Conservation (phyloP, 2,113 vertebrate genomes). For the Echinops telfairi region DNA sequence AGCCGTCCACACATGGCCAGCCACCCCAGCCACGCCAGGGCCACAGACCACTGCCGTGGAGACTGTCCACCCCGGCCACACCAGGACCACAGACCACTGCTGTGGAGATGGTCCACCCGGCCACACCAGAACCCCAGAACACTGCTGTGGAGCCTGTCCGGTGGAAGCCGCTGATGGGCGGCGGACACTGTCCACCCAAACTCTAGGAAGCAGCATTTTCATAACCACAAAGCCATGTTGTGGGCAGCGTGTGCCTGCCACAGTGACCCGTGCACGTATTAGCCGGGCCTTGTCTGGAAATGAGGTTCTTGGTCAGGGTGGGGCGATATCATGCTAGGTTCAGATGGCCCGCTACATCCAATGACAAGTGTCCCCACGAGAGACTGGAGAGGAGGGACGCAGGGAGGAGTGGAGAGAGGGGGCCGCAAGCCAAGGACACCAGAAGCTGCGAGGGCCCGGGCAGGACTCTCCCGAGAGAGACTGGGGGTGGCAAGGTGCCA, state of each 20-base stretch:
- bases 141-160: not conserved
- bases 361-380: not conserved
- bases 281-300: not conserved
- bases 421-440: not conserved
- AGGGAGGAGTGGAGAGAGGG: accelerated
- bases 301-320: not conserved
- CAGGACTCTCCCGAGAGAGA: accelerated
- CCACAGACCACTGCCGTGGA: not conserved
- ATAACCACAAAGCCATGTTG: not conserved
- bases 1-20: too few species aligned
- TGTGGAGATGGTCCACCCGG: not conserved
- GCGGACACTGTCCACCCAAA: not conserved
- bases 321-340: accelerated
- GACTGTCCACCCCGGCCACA: not conserved
- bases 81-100: too few species aligned
- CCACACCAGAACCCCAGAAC: too few species aligned
- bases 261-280: not conserved
- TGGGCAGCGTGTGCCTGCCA: not conserved
- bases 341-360: not conserved
- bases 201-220: not conserved
- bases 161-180: not conserved
- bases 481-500: too few species aligned
- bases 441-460: not conserved
- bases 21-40: too few species aligned
- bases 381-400: not conserved